These are phyloP conservation scores for Erpornis zantholeuca DNA, from an alignment of 2,113 vertebrate genomes.

Conservation along the genomic window DNA sequence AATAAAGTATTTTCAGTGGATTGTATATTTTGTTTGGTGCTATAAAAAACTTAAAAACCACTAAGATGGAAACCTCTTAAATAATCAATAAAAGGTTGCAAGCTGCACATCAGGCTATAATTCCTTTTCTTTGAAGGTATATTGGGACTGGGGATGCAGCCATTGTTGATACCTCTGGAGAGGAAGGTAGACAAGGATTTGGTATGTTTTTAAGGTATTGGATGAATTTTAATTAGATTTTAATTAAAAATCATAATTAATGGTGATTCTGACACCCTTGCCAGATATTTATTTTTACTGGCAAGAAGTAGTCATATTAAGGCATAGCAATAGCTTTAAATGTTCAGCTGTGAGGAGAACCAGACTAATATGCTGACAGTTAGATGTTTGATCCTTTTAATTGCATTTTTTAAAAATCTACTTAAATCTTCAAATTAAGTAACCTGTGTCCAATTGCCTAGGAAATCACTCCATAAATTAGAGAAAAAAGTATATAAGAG, in stretches of 20 bases:
- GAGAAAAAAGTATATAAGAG: background rate
- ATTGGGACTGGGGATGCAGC: background rate
- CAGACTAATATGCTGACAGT: background rate
- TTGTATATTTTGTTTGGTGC: background rate
- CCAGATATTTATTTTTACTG: slow-evolving; percentile 10
- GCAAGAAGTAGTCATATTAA: background rate
- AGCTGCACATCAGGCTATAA: background rate
- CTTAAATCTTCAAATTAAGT: slow-evolving; percentile 11
- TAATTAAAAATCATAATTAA: slow-evolving; percentile 40
- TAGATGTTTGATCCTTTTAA: slow-evolving; percentile 4
- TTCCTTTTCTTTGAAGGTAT: background rate
- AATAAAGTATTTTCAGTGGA: background rate
- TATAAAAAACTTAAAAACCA: background rate
- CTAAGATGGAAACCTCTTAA: background rate
- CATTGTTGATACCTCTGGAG: background rate
- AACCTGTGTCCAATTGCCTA: background rate
- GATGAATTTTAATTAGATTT: background rate
- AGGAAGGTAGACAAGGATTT: background rate
- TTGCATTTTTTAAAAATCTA: background rate
- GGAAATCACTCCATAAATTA: slow-evolving; percentile 34
- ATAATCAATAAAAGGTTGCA: background rate
- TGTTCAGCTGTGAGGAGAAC: slow-evolving; percentile 1
- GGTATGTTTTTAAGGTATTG: background rate
- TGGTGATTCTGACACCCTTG: slow-evolving; percentile 10
- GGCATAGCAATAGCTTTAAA: background rate